A percentile compares a stretch with the other conserved stretches of the same genome.
Conservation (phyloP, 2,888 invertebrate genomes). For the Idaea straminata region DNA sequence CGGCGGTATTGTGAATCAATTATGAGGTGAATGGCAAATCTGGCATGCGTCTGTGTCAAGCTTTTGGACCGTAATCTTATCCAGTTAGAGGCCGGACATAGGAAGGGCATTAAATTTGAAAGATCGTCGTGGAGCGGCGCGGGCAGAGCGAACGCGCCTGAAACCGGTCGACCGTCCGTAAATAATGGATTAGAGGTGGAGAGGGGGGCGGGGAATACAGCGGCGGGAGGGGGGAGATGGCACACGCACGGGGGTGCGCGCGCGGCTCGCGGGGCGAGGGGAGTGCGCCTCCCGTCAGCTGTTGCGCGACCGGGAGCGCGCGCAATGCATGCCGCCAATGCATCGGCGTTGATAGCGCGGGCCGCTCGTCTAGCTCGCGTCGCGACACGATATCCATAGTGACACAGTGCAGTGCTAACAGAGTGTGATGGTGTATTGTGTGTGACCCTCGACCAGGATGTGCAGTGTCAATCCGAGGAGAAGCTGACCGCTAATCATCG, state of each 20-base stretch:
- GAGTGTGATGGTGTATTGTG: slow-evolving; percentile 49
- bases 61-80: slow-evolving; percentile 66
- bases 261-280: slow-evolving; percentile 42
- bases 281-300: slow-evolving; percentile 78
- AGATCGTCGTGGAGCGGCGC: slow-evolving; percentile 69
- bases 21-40: slow-evolving; percentile 1
- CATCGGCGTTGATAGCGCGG: slow-evolving; percentile 72
- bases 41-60: slow-evolving; percentile 1
- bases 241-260: slow-evolving; percentile 64
- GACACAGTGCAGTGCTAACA: slow-evolving; percentile 53
- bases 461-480: slow-evolving; percentile 57
- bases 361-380: slow-evolving; percentile 53
- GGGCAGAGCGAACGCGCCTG: slow-evolving; percentile 71
- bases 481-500: slow-evolving; percentile 66
- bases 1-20: neutral
- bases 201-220: slow-evolving; percentile 59
- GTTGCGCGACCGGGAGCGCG: slow-evolving; percentile 76
- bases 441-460: slow-evolving; percentile 63
- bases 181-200: slow-evolving; percentile 78
- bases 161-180: slow-evolving; percentile 78
- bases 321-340: slow-evolving; percentile 71
- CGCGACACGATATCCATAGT: slow-evolving; percentile 41
- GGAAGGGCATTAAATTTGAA: slow-evolving; percentile 79
- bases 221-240: slow-evolving; percentile 56
- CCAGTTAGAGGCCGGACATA: slow-evolving; percentile 77